Percentiles rank a stretch among this genome's conserved stretches.
These are phyloP conservation scores for Muschampia plurimacula DNA, from an alignment of 2,888 invertebrate species.

Conservation along the genomic window DNA sequence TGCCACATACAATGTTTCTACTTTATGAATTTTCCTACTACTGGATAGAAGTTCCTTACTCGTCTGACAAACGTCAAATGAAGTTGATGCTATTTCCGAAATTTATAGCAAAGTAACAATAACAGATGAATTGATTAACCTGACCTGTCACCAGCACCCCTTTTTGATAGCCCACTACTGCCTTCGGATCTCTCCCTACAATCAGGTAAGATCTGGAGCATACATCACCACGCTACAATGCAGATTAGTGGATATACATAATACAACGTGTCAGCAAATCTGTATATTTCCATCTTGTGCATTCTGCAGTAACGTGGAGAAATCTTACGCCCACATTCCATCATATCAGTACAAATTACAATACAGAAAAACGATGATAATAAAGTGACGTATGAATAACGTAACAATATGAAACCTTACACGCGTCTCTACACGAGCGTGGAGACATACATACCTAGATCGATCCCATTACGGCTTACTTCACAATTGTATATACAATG, in stretches of 20 bases:
- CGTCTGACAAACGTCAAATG: background rate
- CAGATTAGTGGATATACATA: no score
- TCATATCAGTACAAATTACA: no score
- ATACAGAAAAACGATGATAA: background rate
- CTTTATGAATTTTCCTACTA: no score
- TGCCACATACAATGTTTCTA: no score
- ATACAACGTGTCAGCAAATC: no score
- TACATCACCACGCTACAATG: no score
- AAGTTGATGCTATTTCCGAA: background rate
- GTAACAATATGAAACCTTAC: constrained; percentile 15
- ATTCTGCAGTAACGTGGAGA: background rate
- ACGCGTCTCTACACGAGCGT: constrained; percentile 26
- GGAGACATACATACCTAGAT: constrained; percentile 29
- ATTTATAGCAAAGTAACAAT: background rate
- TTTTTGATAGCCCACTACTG: no score
- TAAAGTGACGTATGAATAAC: background rate
- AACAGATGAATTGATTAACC: background rate
- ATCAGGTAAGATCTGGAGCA: no score
- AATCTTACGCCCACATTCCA: background rate
- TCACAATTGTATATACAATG: constrained; percentile 6
- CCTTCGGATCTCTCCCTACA: no score
- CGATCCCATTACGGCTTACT: constrained; percentile 36
- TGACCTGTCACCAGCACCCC: background rate
- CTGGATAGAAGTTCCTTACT: background rate
- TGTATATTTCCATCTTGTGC: no score